Percentiles rank a stretch among this genome's conserved stretches.
These are phyloP conservation scores for Hypselothyrea guttata DNA, from an alignment of 2,888 invertebrate species.

Conservation along the genomic window DNA sequence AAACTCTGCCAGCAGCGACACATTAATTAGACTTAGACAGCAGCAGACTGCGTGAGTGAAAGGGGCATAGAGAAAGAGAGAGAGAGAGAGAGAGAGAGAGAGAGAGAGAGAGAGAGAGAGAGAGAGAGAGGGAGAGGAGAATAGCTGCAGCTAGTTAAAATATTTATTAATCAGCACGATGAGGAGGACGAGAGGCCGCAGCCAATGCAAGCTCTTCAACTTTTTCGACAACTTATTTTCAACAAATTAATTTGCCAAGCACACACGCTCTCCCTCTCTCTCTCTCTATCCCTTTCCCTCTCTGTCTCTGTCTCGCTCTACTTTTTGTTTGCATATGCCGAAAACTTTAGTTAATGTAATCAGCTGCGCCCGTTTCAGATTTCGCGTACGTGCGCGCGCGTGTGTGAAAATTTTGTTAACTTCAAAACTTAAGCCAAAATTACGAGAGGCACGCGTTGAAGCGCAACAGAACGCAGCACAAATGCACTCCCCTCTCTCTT, in stretches of 20 bases:
- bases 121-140: too few species aligned
- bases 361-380: constrained; percentile 67
- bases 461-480: constrained; percentile 26
- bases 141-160: constrained; percentile 15
- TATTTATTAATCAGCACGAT: constrained; percentile 61
- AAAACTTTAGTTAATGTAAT: constrained; percentile 81
- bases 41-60: too few species aligned
- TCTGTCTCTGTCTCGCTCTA: not conserved
- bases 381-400: constrained; percentile 29
- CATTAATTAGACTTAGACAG: constrained; percentile 64
- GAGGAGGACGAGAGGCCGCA: too few species aligned
- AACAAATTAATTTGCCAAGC: constrained; percentile 77
- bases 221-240: constrained; percentile 77
- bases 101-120: too few species aligned
- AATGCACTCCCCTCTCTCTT: constrained; percentile 1
- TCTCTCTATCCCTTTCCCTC: not conserved
- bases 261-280: not conserved
- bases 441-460: constrained; percentile 52
- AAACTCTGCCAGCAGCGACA: constrained; percentile 28
- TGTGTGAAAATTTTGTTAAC: constrained; percentile 71
- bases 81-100: too few species aligned
- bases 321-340: constrained; percentile 52
- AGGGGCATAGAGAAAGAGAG: too few species aligned
- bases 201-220: constrained; percentile 34
- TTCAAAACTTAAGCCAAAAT: constrained; percentile 69